Conservation (phyloP, 2,797 vertebrate genomes). For the Micromesistius poutassou region DNA sequence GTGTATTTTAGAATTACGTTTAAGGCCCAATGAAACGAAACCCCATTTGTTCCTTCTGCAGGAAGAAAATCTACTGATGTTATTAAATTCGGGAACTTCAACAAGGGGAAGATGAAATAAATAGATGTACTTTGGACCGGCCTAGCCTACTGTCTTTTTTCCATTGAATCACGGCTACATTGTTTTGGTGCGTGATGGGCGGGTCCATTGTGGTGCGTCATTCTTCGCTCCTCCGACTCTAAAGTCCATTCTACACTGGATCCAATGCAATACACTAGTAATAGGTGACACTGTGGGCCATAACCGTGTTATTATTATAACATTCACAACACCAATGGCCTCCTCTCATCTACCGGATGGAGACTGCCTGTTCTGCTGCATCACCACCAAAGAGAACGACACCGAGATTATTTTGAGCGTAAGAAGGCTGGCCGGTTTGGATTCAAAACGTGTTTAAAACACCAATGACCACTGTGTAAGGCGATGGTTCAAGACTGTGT, state of each 20-base stretch:
- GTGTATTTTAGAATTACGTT: background rate
- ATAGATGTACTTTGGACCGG: background rate
- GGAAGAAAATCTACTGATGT: background rate
- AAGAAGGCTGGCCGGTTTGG: conserved; percentile 6
- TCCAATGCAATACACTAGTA: background rate
- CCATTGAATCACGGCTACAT: no score
- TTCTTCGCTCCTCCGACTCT: background rate
- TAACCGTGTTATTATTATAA: no score
- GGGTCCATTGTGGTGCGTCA: background rate
- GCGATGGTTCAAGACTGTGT: background rate
- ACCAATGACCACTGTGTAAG: background rate
- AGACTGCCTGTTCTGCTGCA: conserved; percentile 48
- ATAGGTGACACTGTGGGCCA: background rate
- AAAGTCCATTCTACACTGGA: background rate
- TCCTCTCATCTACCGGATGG: background rate
- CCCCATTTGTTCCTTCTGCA: background rate
- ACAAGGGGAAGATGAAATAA: background rate
- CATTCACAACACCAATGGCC: background rate
- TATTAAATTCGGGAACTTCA: background rate
- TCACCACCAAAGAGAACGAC: conserved; percentile 29
- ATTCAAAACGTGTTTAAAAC: background rate
- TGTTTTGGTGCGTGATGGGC: background rate
- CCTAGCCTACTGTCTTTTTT: background rate
- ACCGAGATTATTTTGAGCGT: conserved; percentile 51
- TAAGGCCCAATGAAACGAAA: background rate